phyloP scores from a whole-genome alignment of 2,797 vertebrate genomes.

The Enteromius afrohamiltoni region DNA sequence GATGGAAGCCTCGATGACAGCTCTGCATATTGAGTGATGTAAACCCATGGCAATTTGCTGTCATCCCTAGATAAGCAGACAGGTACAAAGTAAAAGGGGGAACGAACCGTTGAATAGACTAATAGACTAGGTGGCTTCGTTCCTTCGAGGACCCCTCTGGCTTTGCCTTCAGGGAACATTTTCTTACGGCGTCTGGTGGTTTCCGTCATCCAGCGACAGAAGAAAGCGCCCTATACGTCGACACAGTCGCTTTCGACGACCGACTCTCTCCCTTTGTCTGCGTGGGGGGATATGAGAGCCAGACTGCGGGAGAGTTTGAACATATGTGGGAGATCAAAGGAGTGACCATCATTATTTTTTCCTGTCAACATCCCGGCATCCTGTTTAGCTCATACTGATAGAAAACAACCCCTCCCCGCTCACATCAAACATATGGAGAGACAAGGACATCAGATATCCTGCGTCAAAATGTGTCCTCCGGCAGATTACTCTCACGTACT shows the following conservation, averaged over 20 bases:
- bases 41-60: constrained; percentile 56
- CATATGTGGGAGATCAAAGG: constrained; percentile 62
- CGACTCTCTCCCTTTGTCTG: constrained; percentile 36
- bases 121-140: constrained; percentile 49
- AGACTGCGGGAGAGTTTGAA: constrained; percentile 51
- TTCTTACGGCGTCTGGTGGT: constrained; percentile 25
- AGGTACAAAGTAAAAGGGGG: constrained; percentile 47
- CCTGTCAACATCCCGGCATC: constrained; percentile 58
- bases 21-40: constrained; percentile 55
- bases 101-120: constrained; percentile 37
- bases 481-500: constrained; percentile 37
- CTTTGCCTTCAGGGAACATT: constrained; percentile 31
- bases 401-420: constrained; percentile 43
- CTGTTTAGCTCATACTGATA: constrained; percentile 52
- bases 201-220: constrained; percentile 41
- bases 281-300: constrained; percentile 28
- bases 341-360: constrained; percentile 56
- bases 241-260: constrained; percentile 43
- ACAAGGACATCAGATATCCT: constrained; percentile 48
- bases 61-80: constrained; percentile 56
- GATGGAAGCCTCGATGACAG: constrained; percentile 58
- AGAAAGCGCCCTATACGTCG: constrained; percentile 42
- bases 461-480: constrained; percentile 34
- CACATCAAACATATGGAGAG: constrained; percentile 55
- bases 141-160: constrained; percentile 39